Evolutionary conservation across 2,113 vertebrate species (phyloP).

Genomic region (Sterna hirundo): DNA sequence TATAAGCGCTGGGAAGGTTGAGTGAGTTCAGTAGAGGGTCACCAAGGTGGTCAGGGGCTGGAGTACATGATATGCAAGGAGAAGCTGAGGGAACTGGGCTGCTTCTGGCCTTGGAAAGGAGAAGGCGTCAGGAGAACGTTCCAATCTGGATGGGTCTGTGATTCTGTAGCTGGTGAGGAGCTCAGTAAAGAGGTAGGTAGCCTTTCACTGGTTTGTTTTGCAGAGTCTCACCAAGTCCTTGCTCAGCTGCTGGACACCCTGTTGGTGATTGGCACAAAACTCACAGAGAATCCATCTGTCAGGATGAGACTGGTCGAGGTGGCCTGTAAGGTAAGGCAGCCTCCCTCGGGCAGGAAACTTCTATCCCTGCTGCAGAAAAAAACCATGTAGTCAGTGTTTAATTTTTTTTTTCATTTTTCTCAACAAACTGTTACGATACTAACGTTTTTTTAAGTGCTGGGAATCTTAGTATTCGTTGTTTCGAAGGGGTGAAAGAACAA

Average conservation of each 20-base stretch:
- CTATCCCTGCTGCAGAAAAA: not conserved
- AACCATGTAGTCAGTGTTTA: not conserved
- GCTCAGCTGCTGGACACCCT: conserved; percentile 93
- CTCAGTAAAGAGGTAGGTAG: fast-evolving
- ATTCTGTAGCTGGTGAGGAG: not conserved
- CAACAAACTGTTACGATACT: not conserved
- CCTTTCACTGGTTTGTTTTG: not conserved
- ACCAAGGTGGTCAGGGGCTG: not conserved
- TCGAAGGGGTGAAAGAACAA: not conserved
- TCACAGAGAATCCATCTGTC: conserved; percentile 80
- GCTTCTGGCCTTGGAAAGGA: not conserved
- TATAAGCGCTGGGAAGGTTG: not conserved
- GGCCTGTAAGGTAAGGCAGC: conserved; percentile 87
- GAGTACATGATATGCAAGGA: not conserved
- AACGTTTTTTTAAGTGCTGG: not conserved
- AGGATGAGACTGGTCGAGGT: conserved; percentile 87
- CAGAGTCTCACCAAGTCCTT: conserved; percentile 96
- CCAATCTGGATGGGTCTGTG: not conserved
- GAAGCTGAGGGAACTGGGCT: not conserved
- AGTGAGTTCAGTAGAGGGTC: not conserved
- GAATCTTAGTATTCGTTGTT: not conserved
- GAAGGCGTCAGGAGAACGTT: not conserved
- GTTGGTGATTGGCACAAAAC: conserved; percentile 88
- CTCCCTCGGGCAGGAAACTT: not conserved
- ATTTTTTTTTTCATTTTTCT: not conserved